Evolutionary conservation across 2,888 invertebrate species (phyloP).

Genomic region (Volucella inflata): DNA sequence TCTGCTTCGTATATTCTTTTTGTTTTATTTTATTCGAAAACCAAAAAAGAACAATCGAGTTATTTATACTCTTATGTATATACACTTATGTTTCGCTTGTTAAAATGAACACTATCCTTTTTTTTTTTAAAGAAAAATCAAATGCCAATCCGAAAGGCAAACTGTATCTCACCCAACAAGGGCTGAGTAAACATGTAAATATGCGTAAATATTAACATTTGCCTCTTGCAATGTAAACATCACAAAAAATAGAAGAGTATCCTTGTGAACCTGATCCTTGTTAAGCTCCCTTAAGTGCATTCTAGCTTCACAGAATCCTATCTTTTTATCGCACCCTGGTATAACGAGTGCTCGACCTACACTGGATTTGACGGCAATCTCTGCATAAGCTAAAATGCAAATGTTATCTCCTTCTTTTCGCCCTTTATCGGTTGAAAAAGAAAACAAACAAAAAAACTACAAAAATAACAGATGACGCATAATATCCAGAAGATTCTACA

Average conservation of each 20-base stretch:
- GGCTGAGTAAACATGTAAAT: constrained; percentile 29
- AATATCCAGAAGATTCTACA: not conserved
- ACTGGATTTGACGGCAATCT: constrained; percentile 39
- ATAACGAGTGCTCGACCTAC: constrained; percentile 25
- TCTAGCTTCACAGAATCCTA: not conserved
- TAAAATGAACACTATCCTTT: too few species aligned
- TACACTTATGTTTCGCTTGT: too few species aligned
- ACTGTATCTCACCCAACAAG: not conserved
- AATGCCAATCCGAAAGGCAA: too few species aligned
- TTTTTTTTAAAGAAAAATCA: too few species aligned
- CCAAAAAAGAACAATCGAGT: too few species aligned
- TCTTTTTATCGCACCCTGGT: not conserved
- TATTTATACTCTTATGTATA: too few species aligned
- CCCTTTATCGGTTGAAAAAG: constrained; percentile 34
- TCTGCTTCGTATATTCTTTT: too few species aligned
- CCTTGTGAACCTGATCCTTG: constrained; percentile 40
- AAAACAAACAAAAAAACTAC: not conserved
- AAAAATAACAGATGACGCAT: not conserved
- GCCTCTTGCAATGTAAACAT: not conserved
- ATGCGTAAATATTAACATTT: constrained; percentile 43
- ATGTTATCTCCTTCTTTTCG: constrained; percentile 33
- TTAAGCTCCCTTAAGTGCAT: constrained; percentile 45
- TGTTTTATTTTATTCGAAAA: too few species aligned
- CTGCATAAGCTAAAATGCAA: constrained; percentile 63
- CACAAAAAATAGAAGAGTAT: constrained; percentile 35